Base-by-base conservation (phyloP, 2,888 invertebrate genomes). In the Sarcophaga caerulescens region DNA sequence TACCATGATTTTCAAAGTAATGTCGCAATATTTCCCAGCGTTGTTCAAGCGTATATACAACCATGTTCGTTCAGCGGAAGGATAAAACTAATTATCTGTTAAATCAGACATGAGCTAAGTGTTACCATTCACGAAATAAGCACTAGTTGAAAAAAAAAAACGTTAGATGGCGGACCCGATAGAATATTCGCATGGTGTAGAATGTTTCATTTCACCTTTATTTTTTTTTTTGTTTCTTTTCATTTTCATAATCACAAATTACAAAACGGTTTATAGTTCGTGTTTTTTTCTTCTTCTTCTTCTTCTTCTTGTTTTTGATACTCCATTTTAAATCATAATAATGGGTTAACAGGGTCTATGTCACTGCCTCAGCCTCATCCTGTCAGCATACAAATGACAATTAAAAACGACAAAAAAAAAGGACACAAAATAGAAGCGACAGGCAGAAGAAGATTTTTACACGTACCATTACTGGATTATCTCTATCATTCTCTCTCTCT, bases 281-380 rank as follows among this genome's bases (percentile, higher is more conserved):
- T 35, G 21, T 14, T 52, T 19, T 71, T 25, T 2, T 17, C 57
- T 17, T 69, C 44, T 47, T 47, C 4, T 11, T 14, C 14, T 47
- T 47, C 0, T 8, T 14, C 14, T 47, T 47, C 59, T 35, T 10
- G 2, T 35, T 35, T 35, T 35, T 35, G 35, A 35, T 35, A 35
- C 35, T 35, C 35, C 35, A 35, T 35, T 35, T 35, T 35, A 35
- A 35, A 12, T 35, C 21, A 66, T 70, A 63, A 78, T 81, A 69
- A 77, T 71, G 66, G 75, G 74, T 76, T 79, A 85, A 85, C 82
- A 85, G 82, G 68, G 79, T 82, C 73, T 80, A 70, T 80, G 79
- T 63, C 47, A 57, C 25, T 76, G 78, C 44, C 19, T 60, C 63
- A 60, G 44, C 4, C 71, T 66, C 60, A 59, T 57, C 19, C 23